A percentile compares a stretch with the other conserved stretches of the same genome.
Evolutionary conservation across 2,113 vertebrate genomes (phyloP).

Genomic region (Neolamprologus tretocephalus): DNA sequence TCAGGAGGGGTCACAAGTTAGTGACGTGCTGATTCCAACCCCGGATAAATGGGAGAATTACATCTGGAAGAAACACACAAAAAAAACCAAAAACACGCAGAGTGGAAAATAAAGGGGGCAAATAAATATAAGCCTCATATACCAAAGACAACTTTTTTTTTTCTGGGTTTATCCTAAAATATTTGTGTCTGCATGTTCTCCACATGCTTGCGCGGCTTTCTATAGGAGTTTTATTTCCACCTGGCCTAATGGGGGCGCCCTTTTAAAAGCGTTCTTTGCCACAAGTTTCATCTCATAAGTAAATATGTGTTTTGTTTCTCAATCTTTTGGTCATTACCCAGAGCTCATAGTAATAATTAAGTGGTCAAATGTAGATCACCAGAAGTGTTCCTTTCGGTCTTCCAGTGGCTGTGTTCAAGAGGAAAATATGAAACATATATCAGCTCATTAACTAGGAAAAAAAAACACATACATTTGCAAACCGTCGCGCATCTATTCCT

Average conservation of each 20-base stretch:
- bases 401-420: not conserved
- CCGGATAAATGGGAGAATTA: not conserved
- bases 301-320: not conserved
- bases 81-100: rapidly evolving
- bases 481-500: not conserved
- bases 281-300: not conserved
- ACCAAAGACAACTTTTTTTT: not conserved
- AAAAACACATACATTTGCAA: not conserved
- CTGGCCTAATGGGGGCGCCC: too few relatives aligned
- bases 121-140: not conserved
- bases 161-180: not conserved
- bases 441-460: not conserved
- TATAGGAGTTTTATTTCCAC: not conserved
- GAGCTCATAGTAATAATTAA: not conserved
- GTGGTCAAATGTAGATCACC: not conserved
- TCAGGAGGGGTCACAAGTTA: not conserved
- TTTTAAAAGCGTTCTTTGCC: not conserved
- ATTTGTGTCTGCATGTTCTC: not conserved
- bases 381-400: not conserved
- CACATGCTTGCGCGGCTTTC: not conserved
- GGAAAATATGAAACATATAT: not conserved
- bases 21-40: not conserved
- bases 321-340: not conserved
- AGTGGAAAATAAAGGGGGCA: not conserved
- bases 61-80: not conserved